Evolutionary conservation across 2,113 vertebrate species (phyloP), one percentile per base, ranked within the genome.

Genomic region (Madoqua kirkii): DNA sequence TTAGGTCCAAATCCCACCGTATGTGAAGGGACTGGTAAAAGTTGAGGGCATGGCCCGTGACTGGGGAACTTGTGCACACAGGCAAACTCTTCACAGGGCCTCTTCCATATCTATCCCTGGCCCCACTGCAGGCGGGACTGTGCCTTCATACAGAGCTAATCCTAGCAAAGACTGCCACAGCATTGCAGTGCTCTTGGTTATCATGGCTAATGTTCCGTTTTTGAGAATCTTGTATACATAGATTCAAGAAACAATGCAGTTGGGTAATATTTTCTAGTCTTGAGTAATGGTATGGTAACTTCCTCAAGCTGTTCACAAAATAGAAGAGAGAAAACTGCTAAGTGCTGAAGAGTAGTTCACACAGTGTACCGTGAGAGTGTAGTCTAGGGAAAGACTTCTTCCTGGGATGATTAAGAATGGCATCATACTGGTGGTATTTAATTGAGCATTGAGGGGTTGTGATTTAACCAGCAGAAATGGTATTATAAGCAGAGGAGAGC

Each of bases 21-120:
- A n/a, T 50, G 15, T n/a, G 59, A 52, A 43, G 21, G 29, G 27
- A 23, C 81, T 54, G 12, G 31, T 52, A 76, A n/a, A 89, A 81
- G 40, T 19, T 48, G 45, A 79, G 50, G n/a, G 11, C 0, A 0
- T 14, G 36, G 16, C 64, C 17, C 0, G 0, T 71, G 76, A 14
- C 25, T 29, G 54, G 48, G 45, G 48, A 57, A 19, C 17, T n/a
- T n/a, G 23, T 12, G 2, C 31, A 14, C 57, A 19, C 33, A 48
- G 54, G 60, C 15, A 29, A 40, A 23, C 45, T 48, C 29, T 81
- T 55, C 25, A 6, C 4, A 6, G 50, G 27, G 7, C 45, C 21
- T 82, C 36, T 33, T 59, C n/a, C n/a, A 13, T 71, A 11, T 14
- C 17, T 71, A 40, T 62, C 8, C 3, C 6, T n/a, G 9, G 29